Evolutionary conservation across 2,113 vertebrate genomes (phyloP).

Genomic region (Pseudonaja textilis): DNA sequence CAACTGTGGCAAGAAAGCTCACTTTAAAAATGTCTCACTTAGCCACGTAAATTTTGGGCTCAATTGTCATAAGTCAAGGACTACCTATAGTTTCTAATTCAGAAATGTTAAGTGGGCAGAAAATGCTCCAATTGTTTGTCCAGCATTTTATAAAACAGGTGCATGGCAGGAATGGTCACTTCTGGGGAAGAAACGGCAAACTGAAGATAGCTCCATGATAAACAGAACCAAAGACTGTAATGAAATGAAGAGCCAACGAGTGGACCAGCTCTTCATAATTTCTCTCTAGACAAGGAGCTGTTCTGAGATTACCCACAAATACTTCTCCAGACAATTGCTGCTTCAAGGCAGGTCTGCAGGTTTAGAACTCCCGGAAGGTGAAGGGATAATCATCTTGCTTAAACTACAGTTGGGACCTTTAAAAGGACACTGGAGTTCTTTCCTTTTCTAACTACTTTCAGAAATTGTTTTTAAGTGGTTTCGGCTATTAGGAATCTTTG

Average conservation of each 20-base stretch:
- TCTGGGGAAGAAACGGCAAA: neutral
- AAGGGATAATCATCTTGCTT: neutral
- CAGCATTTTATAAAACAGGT: neutral
- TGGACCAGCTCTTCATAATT: neutral
- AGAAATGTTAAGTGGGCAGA: neutral
- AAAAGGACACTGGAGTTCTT: neutral
- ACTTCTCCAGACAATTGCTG: neutral
- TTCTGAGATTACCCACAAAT: neutral
- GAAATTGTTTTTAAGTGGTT: neutral
- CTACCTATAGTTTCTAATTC: neutral
- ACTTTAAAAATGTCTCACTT: neutral
- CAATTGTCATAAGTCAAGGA: neutral
- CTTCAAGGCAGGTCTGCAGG: neutral
- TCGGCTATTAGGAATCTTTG: neutral
- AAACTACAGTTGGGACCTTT: neutral
- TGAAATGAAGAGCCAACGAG: neutral
- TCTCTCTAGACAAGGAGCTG: neutral
- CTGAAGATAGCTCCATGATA: neutral
- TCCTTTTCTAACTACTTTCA: neutral
- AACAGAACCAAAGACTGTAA: neutral
- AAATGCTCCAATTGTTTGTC: neutral
- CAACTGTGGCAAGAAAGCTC: neutral
- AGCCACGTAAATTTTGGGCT: neutral
- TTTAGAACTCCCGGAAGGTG: neutral
- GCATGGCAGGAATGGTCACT: neutral